Base-by-base conservation (phyloP, 2,888 invertebrate species). In the Neoascia interrupta region DNA sequence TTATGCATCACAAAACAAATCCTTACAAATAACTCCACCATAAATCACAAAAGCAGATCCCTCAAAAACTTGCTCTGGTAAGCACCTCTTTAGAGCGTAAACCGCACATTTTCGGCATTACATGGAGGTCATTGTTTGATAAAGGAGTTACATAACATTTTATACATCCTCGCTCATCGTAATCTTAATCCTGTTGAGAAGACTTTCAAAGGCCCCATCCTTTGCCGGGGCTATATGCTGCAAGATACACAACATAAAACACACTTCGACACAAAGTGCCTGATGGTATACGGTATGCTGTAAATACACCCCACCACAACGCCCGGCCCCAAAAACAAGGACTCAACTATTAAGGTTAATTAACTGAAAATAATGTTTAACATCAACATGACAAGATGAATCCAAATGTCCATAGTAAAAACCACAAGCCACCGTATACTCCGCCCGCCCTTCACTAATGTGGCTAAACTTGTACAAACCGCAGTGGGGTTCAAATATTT, bases 281-380 rank as follows among this genome's bases (percentile, higher is more conserved):
- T n/a, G n/a, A n/a, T n/a, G n/a, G n/a, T n/a, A n/a, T n/a, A n/a
- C n/a, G n/a, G n/a, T n/a, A n/a, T n/a, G 47, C 54, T 15, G 31
- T 21, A 39, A 13, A 31, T n/a, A 49, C 47, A 26, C 36, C 28
- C 2, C 5, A 4, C 21, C 34, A 36, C 15, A n/a, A 1, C 34
- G 26, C 16, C 39, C 56, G 3, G 6, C 39, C 16, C 26, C 41
- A 8, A 51, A 63, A 70, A 72, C 70, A 72, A 72, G 76, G 60
- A 72, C 66, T 60, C 47, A 54, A 72, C 76, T 72, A 79, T 79
- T 79, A 70, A 47, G 72, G 76, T 79, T 79, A 79, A 79, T 79
- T 79, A 79, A 79, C 76, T 79, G 72, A 79, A 66, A 79, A 79
- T 79, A 79, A 79, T 79, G 76, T 79, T 79, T 60, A 79, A 70